Percentiles rank a stretch among this genome's conserved stretches.
These are phyloP conservation scores for Gymnoscopelus braueri DNA, from an alignment of 2,797 vertebrate species.

Conservation along the genomic window DNA sequence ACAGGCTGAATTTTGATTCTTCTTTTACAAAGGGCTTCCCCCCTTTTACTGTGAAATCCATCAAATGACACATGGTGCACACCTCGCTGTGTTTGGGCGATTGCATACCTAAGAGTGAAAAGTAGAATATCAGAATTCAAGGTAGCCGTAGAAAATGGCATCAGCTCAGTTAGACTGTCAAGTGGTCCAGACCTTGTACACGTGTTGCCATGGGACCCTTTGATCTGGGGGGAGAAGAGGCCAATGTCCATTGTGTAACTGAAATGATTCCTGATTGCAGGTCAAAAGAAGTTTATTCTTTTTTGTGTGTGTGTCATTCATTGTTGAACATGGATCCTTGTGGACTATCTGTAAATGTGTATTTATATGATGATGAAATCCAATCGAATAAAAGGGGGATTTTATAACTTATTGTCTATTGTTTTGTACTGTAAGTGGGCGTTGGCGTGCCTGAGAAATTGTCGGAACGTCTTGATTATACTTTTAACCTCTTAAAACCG, in stretches of 20 bases:
- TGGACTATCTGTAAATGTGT: constrained; percentile 70
- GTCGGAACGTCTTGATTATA: not conserved
- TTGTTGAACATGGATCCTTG: constrained; percentile 46
- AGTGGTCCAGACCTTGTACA: not conserved
- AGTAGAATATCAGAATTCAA: not conserved
- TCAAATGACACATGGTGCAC: not conserved
- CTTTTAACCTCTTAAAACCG: too few species aligned
- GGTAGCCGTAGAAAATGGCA: not conserved
- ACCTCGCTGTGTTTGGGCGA: not conserved
- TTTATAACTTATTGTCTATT: constrained; percentile 59
- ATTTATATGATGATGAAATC: constrained; percentile 63
- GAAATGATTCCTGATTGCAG: constrained; percentile 17
- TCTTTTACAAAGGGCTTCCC: not conserved
- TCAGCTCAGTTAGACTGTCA: not conserved
- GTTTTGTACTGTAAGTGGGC: constrained; percentile 2
- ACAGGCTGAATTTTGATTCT: not conserved
- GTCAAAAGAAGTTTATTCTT: not conserved
- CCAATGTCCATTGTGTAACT: not conserved
- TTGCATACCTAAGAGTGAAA: not conserved
- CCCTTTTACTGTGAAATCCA: not conserved
- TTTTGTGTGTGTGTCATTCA: not conserved
- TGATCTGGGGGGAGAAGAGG: not conserved
- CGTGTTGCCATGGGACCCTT: not conserved
- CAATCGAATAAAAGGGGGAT: constrained; percentile 73
- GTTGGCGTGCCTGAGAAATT: not conserved